Evolutionary conservation across 2,113 vertebrate species (phyloP).

Genomic region (Ptilonorhynchus violaceus): DNA sequence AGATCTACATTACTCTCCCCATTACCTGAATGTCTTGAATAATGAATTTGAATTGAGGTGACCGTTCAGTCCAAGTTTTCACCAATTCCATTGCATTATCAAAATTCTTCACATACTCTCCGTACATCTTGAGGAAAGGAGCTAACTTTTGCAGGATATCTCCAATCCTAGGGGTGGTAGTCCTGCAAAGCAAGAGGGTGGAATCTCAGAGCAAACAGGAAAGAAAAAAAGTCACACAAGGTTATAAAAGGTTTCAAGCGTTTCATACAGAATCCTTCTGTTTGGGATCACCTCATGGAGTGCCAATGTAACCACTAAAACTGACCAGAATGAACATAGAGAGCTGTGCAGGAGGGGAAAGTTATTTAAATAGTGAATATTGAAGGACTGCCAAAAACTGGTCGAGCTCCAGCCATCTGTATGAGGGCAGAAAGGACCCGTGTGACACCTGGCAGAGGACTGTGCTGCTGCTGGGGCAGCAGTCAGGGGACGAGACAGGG

Average conservation of each 20-base stretch:
- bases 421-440: neutral
- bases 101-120: constrained; percentile 95
- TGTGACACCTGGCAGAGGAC: neutral
- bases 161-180: constrained; percentile 87
- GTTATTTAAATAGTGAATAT: neutral
- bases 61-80: constrained; percentile 90
- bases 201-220: constrained; percentile 29
- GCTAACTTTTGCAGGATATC: constrained; percentile 96
- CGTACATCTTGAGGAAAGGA: constrained; percentile 98
- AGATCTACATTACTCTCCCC: neutral
- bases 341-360: neutral
- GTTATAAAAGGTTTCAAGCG: neutral
- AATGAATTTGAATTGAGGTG: constrained; percentile 89
- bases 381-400: neutral
- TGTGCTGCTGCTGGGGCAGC: neutral
- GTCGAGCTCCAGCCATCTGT: neutral
- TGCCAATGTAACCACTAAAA: neutral
- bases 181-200: constrained; percentile 62
- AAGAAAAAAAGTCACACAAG: neutral
- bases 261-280: neutral
- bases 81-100: constrained; percentile 94
- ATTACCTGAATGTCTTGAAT: constrained; percentile 93
- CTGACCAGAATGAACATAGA: neutral
- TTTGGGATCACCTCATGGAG: neutral
- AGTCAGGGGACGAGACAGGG: too few species aligned